Evolutionary conservation across 2,797 vertebrate genomes (phyloP), one percentile per base, ranked within the genome.

Genomic region (Sebastes matsubarae): DNA sequence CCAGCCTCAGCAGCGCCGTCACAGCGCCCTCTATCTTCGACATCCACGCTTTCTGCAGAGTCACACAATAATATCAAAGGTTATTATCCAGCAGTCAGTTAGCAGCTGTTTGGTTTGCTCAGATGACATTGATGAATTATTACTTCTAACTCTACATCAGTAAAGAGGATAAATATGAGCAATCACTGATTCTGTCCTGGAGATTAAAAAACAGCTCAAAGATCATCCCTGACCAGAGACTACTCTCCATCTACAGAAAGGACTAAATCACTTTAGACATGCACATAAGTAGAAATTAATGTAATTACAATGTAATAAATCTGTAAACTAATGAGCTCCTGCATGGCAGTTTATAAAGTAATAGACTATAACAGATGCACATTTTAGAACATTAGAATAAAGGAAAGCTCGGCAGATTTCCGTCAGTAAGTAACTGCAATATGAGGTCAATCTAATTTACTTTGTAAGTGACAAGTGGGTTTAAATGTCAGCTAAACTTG

Each of bases 11-110:
- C 90, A 95, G 84, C 3, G 90, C 91, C 13, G 96, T 83, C 66
- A 95, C 91, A 52, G 97, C 97, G 5, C 60, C 93, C 93, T 97
- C 95, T 83, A 98, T 95, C 92, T 97, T 96, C 34, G 95, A 94
- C 86, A 97, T 95, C 97, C 97, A 98, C 27, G 76, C 92, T 95
- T 94, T 97, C 97, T 99, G 95, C 30, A 93, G 93, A 67, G 27
- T 11, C 24, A 80, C 13, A 82, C 24, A 58, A 1, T 20, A 5
- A 1, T 18, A 6, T 36, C 20, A 68, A 1, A 2, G 8, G 58
- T 75, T 7, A 38, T 2, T 10, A 18, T 54, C 24, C 12, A n/a
- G 22, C 5, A 20, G 30, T 24, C 5, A 20, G 30, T 24, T 4
- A 61, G 12, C 54, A 71, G 25, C 20, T 25, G 14, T 65, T 50